Evolutionary conservation across 2,113 vertebrate genomes (phyloP).

Genomic region (Talpa occidentalis): DNA sequence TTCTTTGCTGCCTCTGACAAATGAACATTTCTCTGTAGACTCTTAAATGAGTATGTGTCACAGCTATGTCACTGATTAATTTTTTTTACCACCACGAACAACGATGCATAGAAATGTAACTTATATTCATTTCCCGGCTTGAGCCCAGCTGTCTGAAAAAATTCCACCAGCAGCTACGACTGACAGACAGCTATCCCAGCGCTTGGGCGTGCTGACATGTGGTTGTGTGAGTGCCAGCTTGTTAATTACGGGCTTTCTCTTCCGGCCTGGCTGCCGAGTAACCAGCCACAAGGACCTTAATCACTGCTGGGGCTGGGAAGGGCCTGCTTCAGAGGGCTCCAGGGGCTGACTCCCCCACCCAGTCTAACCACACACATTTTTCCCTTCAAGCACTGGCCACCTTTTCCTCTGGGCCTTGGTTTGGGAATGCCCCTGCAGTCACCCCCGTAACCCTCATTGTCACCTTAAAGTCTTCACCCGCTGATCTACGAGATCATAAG

Average conservation of each 20-base stretch:
- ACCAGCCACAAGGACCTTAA: constrained; percentile 78
- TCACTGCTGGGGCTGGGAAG: constrained; percentile 58
- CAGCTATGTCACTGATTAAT: constrained; percentile 84
- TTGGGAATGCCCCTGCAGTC: constrained; percentile 38
- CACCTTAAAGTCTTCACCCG: constrained; percentile 33
- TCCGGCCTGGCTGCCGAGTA: constrained; percentile 76
- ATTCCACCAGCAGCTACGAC: constrained; percentile 77
- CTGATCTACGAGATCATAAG: neutral
- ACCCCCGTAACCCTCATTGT: neutral
- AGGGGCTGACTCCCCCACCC: constrained; percentile 22
- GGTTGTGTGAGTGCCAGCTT: constrained; percentile 76
- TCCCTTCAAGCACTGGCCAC: neutral
- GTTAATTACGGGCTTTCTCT: constrained; percentile 81
- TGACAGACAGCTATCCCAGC: constrained; percentile 81
- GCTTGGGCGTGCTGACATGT: constrained; percentile 65
- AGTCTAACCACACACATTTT: constrained; percentile 36
- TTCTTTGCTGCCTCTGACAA: constrained; percentile 82
- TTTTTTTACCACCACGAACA: constrained; percentile 81
- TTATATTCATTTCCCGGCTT: constrained; percentile 83
- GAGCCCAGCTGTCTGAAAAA: constrained; percentile 82
- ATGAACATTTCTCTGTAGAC: constrained; percentile 85
- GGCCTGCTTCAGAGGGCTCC: constrained; percentile 43
- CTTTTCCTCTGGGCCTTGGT: constrained; percentile 23
- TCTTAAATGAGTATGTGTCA: constrained; percentile 85
- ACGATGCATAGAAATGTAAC: constrained; percentile 84